A percentile compares a stretch with the other conserved stretches of the same genome.
Conservation (phyloP, 2,888 invertebrate species). For the Drosophila niveifrons region DNA sequence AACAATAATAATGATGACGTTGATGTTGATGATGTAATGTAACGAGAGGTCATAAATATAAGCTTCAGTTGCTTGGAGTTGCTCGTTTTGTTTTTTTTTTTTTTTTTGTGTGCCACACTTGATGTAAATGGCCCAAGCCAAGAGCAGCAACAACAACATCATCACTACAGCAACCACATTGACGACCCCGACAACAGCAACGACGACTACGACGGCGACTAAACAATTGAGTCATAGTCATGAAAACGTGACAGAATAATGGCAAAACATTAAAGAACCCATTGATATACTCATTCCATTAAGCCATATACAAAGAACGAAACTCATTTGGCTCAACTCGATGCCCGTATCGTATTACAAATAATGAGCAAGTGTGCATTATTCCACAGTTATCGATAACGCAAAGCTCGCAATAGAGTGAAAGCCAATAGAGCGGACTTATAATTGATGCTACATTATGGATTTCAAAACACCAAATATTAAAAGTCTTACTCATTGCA, state of each 20-base stretch:
- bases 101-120: slow-evolving; percentile 40
- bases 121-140: slow-evolving; percentile 47
- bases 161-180: slow-evolving; percentile 19
- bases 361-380: slow-evolving; percentile 23
- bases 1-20: slow-evolving; percentile 27
- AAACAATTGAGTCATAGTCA: slow-evolving; percentile 57
- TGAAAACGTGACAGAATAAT: slow-evolving; percentile 78
- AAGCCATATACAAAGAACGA: slow-evolving; percentile 22
- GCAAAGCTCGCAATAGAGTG: neutral
- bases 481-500: neutral
- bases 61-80: slow-evolving; percentile 23
- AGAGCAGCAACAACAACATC: slow-evolving; percentile 14
- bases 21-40: slow-evolving; percentile 56
- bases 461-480: neutral
- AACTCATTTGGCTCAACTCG: slow-evolving; percentile 20
- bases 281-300: slow-evolving; percentile 34
- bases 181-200: neutral
- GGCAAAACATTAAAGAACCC: slow-evolving; percentile 60
- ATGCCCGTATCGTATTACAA: slow-evolving; percentile 24
- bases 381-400: slow-evolving; percentile 24
- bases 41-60: slow-evolving; percentile 32
- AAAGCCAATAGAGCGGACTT: neutral
- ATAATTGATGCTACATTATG: neutral
- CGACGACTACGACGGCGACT: slow-evolving; percentile 19
- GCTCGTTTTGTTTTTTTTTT: slow-evolving; percentile 24